Base-by-base conservation (phyloP, 2,113 vertebrate species). In the Channa maculata region DNA sequence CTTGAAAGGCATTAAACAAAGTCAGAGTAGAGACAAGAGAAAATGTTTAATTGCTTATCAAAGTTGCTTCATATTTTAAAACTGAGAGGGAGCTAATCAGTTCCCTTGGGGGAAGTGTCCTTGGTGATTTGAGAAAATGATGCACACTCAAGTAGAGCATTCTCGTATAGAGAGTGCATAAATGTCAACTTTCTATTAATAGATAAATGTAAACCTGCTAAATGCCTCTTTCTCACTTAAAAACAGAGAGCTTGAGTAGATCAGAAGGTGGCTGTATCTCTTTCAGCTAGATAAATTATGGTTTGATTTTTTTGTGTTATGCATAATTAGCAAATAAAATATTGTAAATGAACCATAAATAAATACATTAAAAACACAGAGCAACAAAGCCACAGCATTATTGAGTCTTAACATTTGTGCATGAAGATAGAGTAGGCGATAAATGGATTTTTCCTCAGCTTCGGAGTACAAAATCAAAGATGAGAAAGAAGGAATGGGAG, bases 41-140 rank as follows among this genome's bases (percentile, higher is more conserved):
- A 93, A 90, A 89, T 89, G 77, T 93, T 92, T 93, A 94, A 94
- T 94, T 94, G 91, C 90, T 93, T 92, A 94, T 94, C 93, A 94
- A 94, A 94, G 93, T 93, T 90, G 65, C 81, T 92, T 92, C 83
- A 88, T 82, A 91, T 87, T 91, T 88, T 84, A 80, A 88, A 86
- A 88, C 77, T 66, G 72, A 81, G 77, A 82, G 70, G 79, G 79
- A 90, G 85, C 86, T 94, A 94, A 94, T 93, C 90, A 92, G 89
- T 90, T 91, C 93, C 93, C 92, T 63, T 34, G 86, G 89, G 93
- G 74, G 79, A 89, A 84, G 75, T 66, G 88, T 93, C 93, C 93
- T 94, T 86, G 79, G 92, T 89, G 93, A 91, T 93, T 93, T 94
- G 86, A 87, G 82, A 82, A 88, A 91, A 87, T 71, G 75, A 82